Base-by-base conservation (phyloP, 2,888 invertebrate genomes). In the Caenorhabditis zanzibari region DNA sequence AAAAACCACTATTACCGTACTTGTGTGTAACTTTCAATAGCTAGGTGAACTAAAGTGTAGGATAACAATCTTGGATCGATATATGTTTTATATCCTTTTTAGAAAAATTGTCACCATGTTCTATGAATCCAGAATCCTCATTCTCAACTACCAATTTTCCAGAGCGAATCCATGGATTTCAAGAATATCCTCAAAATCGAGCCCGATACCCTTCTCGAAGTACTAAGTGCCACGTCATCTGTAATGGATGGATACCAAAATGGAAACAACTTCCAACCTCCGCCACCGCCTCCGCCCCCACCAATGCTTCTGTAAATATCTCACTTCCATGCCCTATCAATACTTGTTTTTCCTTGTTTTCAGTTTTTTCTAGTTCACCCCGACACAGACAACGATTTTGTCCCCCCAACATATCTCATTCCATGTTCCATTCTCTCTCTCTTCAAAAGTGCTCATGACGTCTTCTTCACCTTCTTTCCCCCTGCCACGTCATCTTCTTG, bases 151-250 rank as follows among this genome's bases (percentile, higher is more conserved):
- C 16, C 4, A n/a, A 47, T 19, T 38, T 72, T 82, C 12, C 72
- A 82, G 73, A 77, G 77, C 26, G 82, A 82, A 54, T 54, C 77
- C 28, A 58, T 77, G 66, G 82, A 82, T 6, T 82, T 56, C 82
- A 82, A 82, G 47, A 72, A 72, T 9, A 7, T 72, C 12, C 49
- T 79, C 44, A 47, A 41, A n/a, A 32, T 71, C n/a, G 72, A 71
- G 19, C 35, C 56, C 3, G 68, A 52, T 12, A 66, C 44, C 38
- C 24, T 69, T 26, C 58, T 76, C 19, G 76, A 76, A 38, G 28
- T 49, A 14, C 35, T 38, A 9, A 32, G 35, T 2, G 44, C 75
- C 7, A 76, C 68, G 2, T 68, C 76, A 28, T 38, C 69, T 4
- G 24, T 38, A 3, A 28, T 76, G 61, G 76, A 69, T 24, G 68